phyloP scores from a whole-genome alignment of 2,888 invertebrate genomes.

The Dicyrtoma fusca region DNA sequence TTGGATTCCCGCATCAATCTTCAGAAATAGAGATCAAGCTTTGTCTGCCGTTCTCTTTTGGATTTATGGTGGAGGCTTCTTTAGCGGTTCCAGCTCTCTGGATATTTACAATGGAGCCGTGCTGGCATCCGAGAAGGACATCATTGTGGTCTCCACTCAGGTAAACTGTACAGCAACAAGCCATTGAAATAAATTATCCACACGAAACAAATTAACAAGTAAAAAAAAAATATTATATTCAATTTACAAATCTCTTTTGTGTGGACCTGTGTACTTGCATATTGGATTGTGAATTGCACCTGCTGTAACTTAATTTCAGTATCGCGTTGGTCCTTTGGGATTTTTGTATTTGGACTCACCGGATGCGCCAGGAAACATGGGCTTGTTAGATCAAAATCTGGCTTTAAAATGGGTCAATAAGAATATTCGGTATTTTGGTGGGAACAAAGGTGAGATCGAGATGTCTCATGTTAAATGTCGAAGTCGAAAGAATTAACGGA shows the following conservation, averaged over 20 bases:
- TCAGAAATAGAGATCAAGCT: constrained; percentile 28
- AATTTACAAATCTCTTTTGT: too few species aligned
- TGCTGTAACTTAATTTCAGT: constrained; percentile 34
- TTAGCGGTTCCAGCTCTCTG: not conserved
- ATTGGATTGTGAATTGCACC: too few species aligned
- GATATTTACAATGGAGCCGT: constrained; percentile 40
- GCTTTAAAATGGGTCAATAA: constrained; percentile 43
- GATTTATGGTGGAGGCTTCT: constrained; percentile 16
- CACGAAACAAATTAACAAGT: too few species aligned
- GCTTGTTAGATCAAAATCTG: constrained; percentile 45
- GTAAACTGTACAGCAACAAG: too few species aligned
- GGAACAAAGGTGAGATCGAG: constrained; percentile 42
- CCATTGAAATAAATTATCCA: too few species aligned
- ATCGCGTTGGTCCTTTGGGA: constrained; percentile 48
- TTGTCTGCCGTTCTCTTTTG: not conserved
- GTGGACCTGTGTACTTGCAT: too few species aligned
- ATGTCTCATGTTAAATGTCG: not conserved
- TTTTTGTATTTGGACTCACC: constrained; percentile 47
- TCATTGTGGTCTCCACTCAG: constrained; percentile 46
- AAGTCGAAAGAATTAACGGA: too few species aligned
- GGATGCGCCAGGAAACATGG: constrained; percentile 51
- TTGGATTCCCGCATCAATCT: constrained; percentile 43
- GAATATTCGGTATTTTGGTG: constrained; percentile 48
- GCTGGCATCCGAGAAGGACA: constrained; percentile 42
- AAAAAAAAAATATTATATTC: too few species aligned